These are phyloP conservation scores for Darevskia mixta DNA, from an alignment of 2,797 vertebrate genomes.

Conservation along the genomic window DNA sequence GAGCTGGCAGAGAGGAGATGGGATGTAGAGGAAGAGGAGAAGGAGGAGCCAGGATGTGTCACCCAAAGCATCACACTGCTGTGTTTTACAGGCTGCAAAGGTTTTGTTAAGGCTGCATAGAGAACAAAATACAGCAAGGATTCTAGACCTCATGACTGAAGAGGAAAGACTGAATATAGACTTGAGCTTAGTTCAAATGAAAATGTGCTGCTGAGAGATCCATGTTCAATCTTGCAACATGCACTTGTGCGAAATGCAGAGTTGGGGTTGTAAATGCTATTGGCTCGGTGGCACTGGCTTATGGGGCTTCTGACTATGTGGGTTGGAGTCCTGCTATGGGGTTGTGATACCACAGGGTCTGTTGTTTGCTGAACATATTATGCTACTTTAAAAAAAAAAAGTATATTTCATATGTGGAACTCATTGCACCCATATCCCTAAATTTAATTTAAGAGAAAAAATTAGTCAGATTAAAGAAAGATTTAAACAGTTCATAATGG, in stretches of 20 bases:
- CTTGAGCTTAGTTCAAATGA: not conserved
- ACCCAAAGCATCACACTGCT: not conserved
- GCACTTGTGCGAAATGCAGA: not conserved
- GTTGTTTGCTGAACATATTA: not conserved
- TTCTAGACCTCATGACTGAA: not conserved
- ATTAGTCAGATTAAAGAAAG: conserved; percentile 35
- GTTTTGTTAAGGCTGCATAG: not conserved
- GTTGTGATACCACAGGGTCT: too few relatives aligned
- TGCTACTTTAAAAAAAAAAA: not conserved
- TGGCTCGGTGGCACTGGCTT: not conserved
- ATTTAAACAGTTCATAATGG: not conserved
- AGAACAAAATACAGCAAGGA: not conserved
- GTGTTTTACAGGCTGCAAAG: not conserved
- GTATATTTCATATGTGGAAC: not conserved
- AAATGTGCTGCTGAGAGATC: not conserved
- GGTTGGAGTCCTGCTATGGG: too few relatives aligned
- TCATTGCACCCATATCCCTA: not conserved
- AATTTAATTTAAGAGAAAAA: not conserved
- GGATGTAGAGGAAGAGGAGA: conserved; percentile 29
- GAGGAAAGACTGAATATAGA: not conserved
- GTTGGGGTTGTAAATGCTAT: not conserved
- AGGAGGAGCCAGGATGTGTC: not conserved
- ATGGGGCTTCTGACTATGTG: not conserved
- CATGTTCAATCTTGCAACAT: not conserved
- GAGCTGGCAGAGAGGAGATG: not conserved